Evolutionary conservation across 2,113 vertebrate species (phyloP).

Genomic region (Tragelaphus imberbis): DNA sequence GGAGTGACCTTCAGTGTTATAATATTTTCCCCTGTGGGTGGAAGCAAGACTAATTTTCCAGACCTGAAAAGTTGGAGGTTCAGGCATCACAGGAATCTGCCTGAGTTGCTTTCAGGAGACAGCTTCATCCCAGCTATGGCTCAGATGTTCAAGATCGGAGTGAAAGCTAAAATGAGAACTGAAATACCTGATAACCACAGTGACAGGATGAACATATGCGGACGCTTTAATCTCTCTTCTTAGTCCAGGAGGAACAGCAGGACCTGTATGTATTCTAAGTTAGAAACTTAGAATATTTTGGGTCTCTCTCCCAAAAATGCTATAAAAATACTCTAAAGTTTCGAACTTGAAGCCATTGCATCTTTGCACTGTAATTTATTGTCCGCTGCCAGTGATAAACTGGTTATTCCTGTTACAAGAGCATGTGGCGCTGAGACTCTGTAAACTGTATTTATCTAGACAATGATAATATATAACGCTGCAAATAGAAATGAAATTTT

Average conservation of each 20-base stretch:
- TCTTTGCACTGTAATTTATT: constrained; percentile 5
- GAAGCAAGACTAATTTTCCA: neutral
- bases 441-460: constrained; percentile 50
- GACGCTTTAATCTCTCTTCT: constrained; percentile 7
- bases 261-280: neutral
- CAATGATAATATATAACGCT: constrained; percentile 30
- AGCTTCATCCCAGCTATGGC: neutral
- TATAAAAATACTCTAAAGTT: neutral
- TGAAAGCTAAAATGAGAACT: neutral
- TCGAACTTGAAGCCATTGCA: neutral
- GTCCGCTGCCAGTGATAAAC: neutral
- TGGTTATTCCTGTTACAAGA: neutral
- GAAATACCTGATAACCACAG: neutral
- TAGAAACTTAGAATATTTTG: constrained; percentile 23
- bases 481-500: constrained; percentile 24
- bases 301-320: neutral
- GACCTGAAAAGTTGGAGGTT: neutral
- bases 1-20: neutral
- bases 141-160: neutral
- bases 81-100: neutral
- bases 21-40: neutral
- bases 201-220: constrained; percentile 4
- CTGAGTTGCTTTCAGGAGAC: neutral
- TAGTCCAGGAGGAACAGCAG: neutral
- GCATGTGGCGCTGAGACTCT: neutral